Evolutionary conservation across 1,140 invertebrate species (phyloP), one percentile per base, ranked within the genome.

Genomic region (Dreissena polymorpha): DNA sequence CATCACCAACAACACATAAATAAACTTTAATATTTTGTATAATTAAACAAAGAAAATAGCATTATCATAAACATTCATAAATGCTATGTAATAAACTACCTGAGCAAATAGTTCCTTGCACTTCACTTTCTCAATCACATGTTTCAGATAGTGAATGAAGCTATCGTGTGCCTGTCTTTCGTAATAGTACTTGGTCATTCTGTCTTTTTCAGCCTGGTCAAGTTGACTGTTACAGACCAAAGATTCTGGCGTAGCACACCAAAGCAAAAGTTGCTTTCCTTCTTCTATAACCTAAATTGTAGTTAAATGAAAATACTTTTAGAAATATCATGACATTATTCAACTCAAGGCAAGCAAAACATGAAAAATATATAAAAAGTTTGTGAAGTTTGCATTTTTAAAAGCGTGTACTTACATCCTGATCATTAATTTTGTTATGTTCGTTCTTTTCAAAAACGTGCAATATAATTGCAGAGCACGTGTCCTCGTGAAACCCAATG

Each of bases 401-500:
- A 39, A 39, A 39, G 39, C 39, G 39, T 39, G 39, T 39, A 39
- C 39, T 39, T 39, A 39, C 39, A 39, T 39, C 8, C 39, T 39
- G 39, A 39, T 39, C 39, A 39, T 14, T 68, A 2, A 21, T 29
- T 1, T 64, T 21, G 18, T 23, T 0, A 18, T 78, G 27, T 16
- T 12, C 12, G 70, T n/a, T 16, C 23, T 39, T 60, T 8, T 82
- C 69, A 83, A 81, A 88, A 16, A 90, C 85, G 50, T 89, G 73
- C 0, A 90, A 68, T 14, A 91, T 80, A n/a, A 91, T 75, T n/a
- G 89, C 85, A 7, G 90, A 87, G 2, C 86, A 70, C n/a, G 90
- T 87, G 70, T 91, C 90, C 12, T 86, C 80, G 85, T 91, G 89
- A 68, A 86, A 89, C 50, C 91, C 91, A 86, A 90, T 88, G 84